Evolutionary conservation across 2,888 invertebrate species (phyloP), one percentile per base, ranked within the genome.

Genomic region (Mycalesis mineus): DNA sequence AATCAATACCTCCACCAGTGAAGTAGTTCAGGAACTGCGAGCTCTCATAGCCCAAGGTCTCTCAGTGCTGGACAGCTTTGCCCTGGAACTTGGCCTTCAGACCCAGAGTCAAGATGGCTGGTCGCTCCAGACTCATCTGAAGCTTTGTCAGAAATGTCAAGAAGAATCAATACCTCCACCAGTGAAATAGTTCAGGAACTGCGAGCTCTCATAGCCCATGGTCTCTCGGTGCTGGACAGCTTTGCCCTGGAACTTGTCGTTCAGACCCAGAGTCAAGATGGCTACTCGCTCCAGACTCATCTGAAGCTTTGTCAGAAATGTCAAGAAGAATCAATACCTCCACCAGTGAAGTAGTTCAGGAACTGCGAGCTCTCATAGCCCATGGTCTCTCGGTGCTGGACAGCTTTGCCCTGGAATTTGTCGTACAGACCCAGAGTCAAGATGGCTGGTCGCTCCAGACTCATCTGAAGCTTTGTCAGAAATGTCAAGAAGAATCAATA

Each of bases 191-290:
- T 94, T 93, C 5, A 94, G 82, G 84, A 97, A 97, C 64, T 93
- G 82, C 61, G 93, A 91, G 8, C 95, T 95, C 80, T 97, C 97
- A 68, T 96, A 94, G 33, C 95, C 95, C 88, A 97, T 93, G 4
- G 94, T 93, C 85, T 97, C 97, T 52, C 97, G 90, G 77, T 97
- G 94, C 78, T 97, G 96, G 0, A 97, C 92, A 0, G 97, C 96
- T 0, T 91, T 93, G 0, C 97, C 97, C 9, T 94, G 93, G 39
- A 97, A 91, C 59, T 93, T 91, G 71, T 97, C 96, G 70, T 97
- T 97, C 53, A 97, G 82, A 56, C 96, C 96, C 0, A 97, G 96
- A 0, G 96, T 92, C 63, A 94, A 80, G 54, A 95, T 94, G 57
- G 95, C 95, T 0, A 95, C 95, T 95, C 2, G 94, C 91, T 0